These are phyloP conservation scores for Zophobas morio DNA, from an alignment of 1,140 invertebrate genomes.

Conservation along the genomic window DNA sequence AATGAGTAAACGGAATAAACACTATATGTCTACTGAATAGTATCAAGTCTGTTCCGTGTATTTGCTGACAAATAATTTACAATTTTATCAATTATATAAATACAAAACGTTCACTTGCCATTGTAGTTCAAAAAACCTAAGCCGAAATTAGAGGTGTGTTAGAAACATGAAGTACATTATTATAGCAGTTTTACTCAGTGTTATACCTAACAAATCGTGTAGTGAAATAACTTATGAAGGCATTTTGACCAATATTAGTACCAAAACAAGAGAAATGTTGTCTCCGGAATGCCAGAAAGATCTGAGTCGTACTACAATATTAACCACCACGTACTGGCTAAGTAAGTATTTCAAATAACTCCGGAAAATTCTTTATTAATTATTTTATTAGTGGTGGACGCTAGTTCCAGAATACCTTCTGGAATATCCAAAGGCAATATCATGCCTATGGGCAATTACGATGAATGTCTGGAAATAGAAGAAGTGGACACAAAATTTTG, in stretches of 20 bases:
- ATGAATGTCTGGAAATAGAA: conserved; percentile 61
- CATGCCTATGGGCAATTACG: conserved; percentile 63
- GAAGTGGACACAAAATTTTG: conserved; percentile 50
- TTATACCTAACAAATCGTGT: no score
- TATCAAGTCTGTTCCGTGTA: no score
- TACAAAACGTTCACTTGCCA: no score
- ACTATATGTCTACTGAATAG: no score
- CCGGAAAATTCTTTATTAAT: background rate
- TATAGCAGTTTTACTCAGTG: no score
- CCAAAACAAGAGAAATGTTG: background rate
- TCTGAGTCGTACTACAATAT: background rate
- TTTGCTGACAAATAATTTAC: no score
- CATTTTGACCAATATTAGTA: background rate
- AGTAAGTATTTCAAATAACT: conserved; percentile 8
- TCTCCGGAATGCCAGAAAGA: conserved; percentile 7
- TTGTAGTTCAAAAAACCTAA: no score
- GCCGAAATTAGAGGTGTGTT: no score
- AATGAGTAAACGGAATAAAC: no score
- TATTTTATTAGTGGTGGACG: conserved; percentile 63
- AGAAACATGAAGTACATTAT: no score
- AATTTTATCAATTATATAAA: no score
- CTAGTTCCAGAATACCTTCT: conserved; percentile 64
- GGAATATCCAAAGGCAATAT: conserved; percentile 65
- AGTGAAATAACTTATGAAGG: background rate
- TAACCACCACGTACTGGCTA: background rate